A percentile compares a stretch with the other conserved stretches of the same genome.
Evolutionary conservation across 2,888 invertebrate species (phyloP).

Genomic region (Drosophila fulvimacula): DNA sequence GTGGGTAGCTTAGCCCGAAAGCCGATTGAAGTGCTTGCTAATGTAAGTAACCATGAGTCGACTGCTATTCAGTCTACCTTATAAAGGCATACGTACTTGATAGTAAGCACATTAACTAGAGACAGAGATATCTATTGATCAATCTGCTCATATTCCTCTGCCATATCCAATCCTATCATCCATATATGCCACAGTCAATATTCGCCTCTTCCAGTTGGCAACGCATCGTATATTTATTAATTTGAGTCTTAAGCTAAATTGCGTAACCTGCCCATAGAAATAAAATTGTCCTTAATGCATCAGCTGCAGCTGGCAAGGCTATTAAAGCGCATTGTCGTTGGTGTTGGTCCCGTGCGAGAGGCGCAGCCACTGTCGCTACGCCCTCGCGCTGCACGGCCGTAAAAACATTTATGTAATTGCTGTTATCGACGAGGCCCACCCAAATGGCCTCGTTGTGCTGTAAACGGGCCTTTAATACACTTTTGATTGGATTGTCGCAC

Average conservation of each 20-base stretch:
- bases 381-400: constrained; percentile 33
- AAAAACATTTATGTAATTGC: constrained; percentile 80
- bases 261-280: constrained; percentile 34
- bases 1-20: constrained; percentile 16
- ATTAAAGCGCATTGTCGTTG: constrained; percentile 67
- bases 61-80: too few species aligned
- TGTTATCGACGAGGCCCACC: constrained; percentile 76
- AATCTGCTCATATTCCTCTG: too few species aligned
- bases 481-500: constrained; percentile 81
- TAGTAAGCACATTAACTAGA: too few species aligned
- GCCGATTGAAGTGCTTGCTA: constrained; percentile 35
- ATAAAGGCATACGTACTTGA: too few species aligned
- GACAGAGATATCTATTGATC: too few species aligned
- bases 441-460: constrained; percentile 62
- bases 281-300: constrained; percentile 40
- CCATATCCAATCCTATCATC: too few species aligned
- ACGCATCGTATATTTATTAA: constrained; percentile 15
- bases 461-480: constrained; percentile 75
- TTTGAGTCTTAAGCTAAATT: constrained; percentile 76
- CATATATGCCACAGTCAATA: too few species aligned
- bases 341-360: constrained; percentile 38
- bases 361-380: constrained; percentile 27
- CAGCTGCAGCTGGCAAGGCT: constrained; percentile 48
- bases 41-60: constrained; percentile 22
- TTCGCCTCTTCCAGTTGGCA: too few species aligned